Evolutionary conservation across 2,888 invertebrate genomes (phyloP).

Genomic region (Lepidocyrtoides sp.): DNA sequence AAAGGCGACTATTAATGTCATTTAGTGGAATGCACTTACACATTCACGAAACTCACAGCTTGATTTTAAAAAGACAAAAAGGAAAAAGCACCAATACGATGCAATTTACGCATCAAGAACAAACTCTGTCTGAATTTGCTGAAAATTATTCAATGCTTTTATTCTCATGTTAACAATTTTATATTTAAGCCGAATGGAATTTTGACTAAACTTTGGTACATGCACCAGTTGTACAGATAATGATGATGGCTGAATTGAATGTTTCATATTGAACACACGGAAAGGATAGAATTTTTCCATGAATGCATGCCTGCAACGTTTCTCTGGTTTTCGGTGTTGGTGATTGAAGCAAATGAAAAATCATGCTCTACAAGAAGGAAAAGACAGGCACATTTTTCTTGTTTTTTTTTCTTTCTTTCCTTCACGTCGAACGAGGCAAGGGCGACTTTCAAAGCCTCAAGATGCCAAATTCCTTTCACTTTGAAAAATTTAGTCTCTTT

Average conservation of each 20-base stretch:
- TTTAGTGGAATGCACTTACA: too few relatives aligned
- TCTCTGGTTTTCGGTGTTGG: background rate
- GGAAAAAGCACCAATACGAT: too few relatives aligned
- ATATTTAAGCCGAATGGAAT: background rate
- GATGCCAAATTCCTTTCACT: constrained; percentile 72
- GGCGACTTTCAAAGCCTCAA: constrained; percentile 61
- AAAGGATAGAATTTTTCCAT: background rate
- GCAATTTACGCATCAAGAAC: too few relatives aligned
- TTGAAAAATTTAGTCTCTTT: constrained; percentile 74
- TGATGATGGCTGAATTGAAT: too few relatives aligned
- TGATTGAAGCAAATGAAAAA: constrained; percentile 65
- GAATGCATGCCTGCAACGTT: background rate
- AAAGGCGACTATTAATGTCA: background rate
- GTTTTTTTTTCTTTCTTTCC: constrained; percentile 50
- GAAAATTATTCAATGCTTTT: too few relatives aligned
- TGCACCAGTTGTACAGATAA: too few relatives aligned
- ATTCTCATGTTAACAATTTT: background rate
- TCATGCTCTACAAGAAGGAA: constrained; percentile 60
- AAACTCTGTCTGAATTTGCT: too few relatives aligned
- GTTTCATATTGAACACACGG: too few relatives aligned
- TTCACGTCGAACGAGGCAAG: constrained; percentile 19
- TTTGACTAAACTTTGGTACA: too few relatives aligned
- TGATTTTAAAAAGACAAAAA: too few relatives aligned
- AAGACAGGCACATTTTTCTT: constrained; percentile 64
- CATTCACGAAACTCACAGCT: too few relatives aligned